Conservation (phyloP, 2,797 vertebrate genomes). For the Rhabdomys pumilio region DNA sequence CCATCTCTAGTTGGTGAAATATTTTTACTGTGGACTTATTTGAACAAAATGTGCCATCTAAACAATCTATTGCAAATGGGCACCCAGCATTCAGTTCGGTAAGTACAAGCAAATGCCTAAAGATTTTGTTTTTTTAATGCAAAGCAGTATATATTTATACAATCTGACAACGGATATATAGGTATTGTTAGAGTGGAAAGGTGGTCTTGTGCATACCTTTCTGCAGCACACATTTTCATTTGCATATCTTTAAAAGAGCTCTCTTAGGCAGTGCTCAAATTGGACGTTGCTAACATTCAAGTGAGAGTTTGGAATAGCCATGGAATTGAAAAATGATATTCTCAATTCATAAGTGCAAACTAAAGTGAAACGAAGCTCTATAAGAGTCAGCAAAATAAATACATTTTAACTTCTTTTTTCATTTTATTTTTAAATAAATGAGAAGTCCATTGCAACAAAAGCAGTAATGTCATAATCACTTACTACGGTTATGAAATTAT, state of each 20-base stretch:
- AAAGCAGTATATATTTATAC: not conserved
- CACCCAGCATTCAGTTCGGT: not conserved
- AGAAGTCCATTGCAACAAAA: conserved; percentile 1
- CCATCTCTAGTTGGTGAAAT: not conserved
- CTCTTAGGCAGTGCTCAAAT: not conserved
- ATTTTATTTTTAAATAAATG: not conserved
- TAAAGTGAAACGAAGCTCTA: not conserved
- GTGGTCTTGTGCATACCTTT: not conserved
- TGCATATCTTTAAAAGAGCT: not conserved
- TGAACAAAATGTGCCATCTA: not conserved
- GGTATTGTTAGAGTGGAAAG: not conserved
- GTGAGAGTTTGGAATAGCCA: not conserved
- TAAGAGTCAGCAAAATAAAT: conserved; percentile 35
- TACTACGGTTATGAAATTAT: conserved; percentile 21
- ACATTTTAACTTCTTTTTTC: not conserved
- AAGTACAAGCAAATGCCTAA: not conserved
- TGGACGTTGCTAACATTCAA: not conserved
- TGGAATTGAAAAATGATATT: not conserved
- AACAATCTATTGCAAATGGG: not conserved
- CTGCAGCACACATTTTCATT: not conserved
- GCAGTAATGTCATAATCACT: conserved; percentile 19
- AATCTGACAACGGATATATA: no score
- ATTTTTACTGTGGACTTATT: not conserved
- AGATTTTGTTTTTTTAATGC: not conserved
- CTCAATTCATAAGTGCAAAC: not conserved